A percentile compares a stretch with the other conserved stretches of the same genome.
phyloP scores from a whole-genome alignment of 1,140 invertebrate species.

The Hyposmocoma kahamanoa region DNA sequence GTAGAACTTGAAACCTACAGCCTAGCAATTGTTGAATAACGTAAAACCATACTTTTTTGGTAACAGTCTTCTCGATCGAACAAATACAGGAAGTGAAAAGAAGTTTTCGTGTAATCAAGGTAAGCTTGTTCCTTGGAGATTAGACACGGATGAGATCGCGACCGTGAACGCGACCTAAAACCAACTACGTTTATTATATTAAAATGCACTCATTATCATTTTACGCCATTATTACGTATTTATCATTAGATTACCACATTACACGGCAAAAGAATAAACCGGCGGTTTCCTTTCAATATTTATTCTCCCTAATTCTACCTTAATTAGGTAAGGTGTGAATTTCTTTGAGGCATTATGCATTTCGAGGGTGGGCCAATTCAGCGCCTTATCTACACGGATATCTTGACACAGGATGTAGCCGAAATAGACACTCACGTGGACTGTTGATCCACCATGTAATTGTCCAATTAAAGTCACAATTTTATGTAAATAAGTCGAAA shows the following conservation, averaged over 20 bases:
- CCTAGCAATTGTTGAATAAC: too few species aligned
- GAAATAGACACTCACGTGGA: slow-evolving; percentile 37
- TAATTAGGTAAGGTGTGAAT: slow-evolving; percentile 68
- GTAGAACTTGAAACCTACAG: too few species aligned
- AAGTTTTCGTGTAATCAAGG: too few species aligned
- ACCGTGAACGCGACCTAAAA: too few species aligned
- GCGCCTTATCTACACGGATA: slow-evolving; percentile 40
- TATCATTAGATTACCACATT: slow-evolving; percentile 37
- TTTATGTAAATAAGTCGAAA: slow-evolving; percentile 56
- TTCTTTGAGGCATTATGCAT: slow-evolving; percentile 44
- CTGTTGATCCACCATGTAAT: slow-evolving; percentile 46
- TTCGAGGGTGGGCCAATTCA: slow-evolving; percentile 48
- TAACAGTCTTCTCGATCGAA: too few species aligned
- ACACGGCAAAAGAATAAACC: slow-evolving; percentile 25
- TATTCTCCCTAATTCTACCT: slow-evolving; percentile 53
- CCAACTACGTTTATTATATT: too few species aligned
- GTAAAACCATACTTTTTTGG: too few species aligned
- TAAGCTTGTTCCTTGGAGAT: too few species aligned
- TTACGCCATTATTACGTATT: slow-evolving; percentile 48
- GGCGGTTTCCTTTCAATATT: slow-evolving; percentile 39
- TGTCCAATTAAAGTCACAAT: slow-evolving; percentile 61
- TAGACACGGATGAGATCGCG: too few species aligned
- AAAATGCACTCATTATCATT: slow-evolving; percentile 28
- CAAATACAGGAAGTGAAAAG: too few species aligned
- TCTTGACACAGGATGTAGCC: slow-evolving; percentile 48